Evolutionary conservation across 92 coral and sea anemone species (phyloP).

Genomic region (Plumapathes pennacea): DNA sequence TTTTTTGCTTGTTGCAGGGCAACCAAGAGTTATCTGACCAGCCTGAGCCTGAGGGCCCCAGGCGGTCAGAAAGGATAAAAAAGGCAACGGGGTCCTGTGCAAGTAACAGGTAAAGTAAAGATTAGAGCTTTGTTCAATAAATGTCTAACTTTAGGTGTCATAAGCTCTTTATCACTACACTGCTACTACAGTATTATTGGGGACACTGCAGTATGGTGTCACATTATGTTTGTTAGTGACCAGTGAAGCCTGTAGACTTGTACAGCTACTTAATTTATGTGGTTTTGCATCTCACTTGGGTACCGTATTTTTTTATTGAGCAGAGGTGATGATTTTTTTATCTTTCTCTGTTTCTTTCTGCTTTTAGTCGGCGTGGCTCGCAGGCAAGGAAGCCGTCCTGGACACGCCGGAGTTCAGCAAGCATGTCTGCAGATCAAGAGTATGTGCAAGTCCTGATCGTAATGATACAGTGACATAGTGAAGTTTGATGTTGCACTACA

Average conservation of each 20-base stretch:
- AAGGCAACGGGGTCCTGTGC: slow-evolving; percentile 99
- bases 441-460: slow-evolving; percentile 3
- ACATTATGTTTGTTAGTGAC: too few relatives aligned
- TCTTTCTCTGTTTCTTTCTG: neutral
- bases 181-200: too few relatives aligned
- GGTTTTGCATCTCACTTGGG: too few relatives aligned
- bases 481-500: too few relatives aligned
- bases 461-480: neutral
- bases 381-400: slow-evolving; percentile 94
- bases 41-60: slow-evolving; percentile 99
- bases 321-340: too few relatives aligned
- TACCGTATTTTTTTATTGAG: too few relatives aligned
- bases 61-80: slow-evolving; percentile 97
- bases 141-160: too few relatives aligned
- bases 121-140: neutral
- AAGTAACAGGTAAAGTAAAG: slow-evolving; percentile 69
- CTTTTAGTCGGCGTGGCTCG: slow-evolving; percentile 95
- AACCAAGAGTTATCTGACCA: slow-evolving; percentile 58
- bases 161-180: neutral
- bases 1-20: too few relatives aligned
- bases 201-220: too few relatives aligned
- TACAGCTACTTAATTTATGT: too few relatives aligned
- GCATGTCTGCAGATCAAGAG: slow-evolving; percentile 94
- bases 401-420: slow-evolving; percentile 95
- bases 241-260: too few relatives aligned